A percentile compares a stretch with the other conserved stretches of the same genome.
Conservation (phyloP, 2,113 vertebrate species). For the Pseudopipra pipra region DNA sequence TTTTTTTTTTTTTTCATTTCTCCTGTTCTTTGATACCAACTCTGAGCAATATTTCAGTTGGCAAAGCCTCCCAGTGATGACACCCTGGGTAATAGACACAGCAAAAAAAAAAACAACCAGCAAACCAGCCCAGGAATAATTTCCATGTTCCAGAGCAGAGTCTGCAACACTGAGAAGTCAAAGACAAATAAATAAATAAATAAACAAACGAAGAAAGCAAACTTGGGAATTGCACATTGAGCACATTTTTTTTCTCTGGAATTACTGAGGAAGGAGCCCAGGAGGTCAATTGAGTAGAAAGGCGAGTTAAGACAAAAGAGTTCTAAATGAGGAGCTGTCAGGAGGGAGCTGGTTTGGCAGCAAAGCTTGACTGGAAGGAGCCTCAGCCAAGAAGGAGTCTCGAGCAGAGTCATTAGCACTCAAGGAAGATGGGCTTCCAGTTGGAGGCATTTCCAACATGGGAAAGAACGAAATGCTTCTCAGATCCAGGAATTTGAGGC, state of each 20-base stretch:
- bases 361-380: background rate
- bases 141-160: background rate
- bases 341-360: conserved; percentile 38
- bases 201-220: background rate
- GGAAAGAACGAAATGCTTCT: background rate
- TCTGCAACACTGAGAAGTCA: background rate
- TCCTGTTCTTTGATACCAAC: background rate
- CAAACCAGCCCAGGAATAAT: background rate
- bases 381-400: background rate
- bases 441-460: background rate
- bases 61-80: background rate
- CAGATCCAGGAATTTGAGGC: background rate
- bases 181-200: background rate
- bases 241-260: conserved; percentile 16
- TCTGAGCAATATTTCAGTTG: background rate
- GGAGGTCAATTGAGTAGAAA: conserved; percentile 27
- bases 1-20: background rate
- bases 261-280: background rate
- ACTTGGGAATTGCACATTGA: background rate
- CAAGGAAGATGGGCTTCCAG: background rate
- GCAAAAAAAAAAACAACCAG: background rate
- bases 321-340: conserved; percentile 42
- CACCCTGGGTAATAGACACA: background rate
- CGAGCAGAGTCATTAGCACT: background rate
- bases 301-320: conserved; percentile 18